Base-by-base conservation (phyloP, 2,797 vertebrate genomes). In the Paedocypris micromegethes region DNA sequence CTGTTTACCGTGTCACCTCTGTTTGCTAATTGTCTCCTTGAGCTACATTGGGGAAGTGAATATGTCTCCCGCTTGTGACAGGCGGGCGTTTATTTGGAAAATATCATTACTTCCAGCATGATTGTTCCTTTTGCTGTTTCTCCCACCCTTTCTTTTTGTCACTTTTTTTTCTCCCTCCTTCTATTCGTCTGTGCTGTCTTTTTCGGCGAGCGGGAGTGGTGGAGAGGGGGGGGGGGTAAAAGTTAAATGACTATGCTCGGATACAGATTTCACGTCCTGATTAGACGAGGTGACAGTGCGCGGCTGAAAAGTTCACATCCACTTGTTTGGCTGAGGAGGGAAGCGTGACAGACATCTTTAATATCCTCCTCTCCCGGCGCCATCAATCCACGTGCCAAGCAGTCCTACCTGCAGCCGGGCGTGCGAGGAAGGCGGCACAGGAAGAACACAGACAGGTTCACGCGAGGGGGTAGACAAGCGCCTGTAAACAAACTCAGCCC, bases 1-100 rank as follows among this genome's bases (percentile, higher is more conserved):
- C 95, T 98, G 96, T 96, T 96, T 94, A 92, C 90, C 89, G 89
- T 92, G 94, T 97, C 96, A 96, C 94, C 94, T 94, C 93, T 94
- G 92, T 93, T 93, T 92, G 93, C 92, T 94, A 95, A 97, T 94
- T 96, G 94, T 96, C 94, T 97, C 91, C 92, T 94, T 93, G 91
- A 95, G 93, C 93, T 93, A 90, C 93, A 85, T 92, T 91, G 91
- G 81, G 83, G 91, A 92, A 91, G 89, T 92, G 92, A 94, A 91
- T 89, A 91, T 90, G 85, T 90, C 86, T 92, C 90, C 84, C 92
- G 83, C 92, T 82, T 93, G 88, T 95, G 94, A 95, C 95, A 96
- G 91, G 89, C 85, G 83, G 89, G 87, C 88, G 91, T 92, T 92
- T 93, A 93, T 93, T 93, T 93, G 92, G 91, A 93, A 93, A 93